These are phyloP conservation scores for Eupithecia insigniata DNA, from an alignment of 2,888 invertebrate species.

Conservation along the genomic window DNA sequence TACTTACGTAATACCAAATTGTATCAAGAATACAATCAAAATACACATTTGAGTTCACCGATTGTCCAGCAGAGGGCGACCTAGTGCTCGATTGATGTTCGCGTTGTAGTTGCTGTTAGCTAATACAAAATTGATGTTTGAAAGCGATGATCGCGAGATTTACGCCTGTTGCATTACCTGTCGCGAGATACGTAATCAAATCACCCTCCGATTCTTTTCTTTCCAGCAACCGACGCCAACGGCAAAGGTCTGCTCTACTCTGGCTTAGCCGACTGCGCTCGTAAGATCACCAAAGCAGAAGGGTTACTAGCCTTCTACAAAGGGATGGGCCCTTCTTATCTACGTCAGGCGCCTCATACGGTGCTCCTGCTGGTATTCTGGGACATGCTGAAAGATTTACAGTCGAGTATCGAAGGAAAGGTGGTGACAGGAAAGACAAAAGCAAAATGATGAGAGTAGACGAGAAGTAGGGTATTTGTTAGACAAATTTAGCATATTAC, in stretches of 20 bases:
- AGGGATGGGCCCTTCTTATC: slow-evolving; percentile 94
- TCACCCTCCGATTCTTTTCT: too few relatives aligned
- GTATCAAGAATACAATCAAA: too few relatives aligned
- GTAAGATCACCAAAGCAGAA: slow-evolving; percentile 90
- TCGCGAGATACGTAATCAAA: too few relatives aligned
- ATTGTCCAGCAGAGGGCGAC: too few relatives aligned
- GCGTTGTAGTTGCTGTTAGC: too few relatives aligned
- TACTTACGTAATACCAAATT: too few relatives aligned
- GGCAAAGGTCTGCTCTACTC: slow-evolving; percentile 88
- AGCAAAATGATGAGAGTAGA: not conserved
- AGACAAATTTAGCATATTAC: not conserved
- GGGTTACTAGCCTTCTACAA: slow-evolving; percentile 94
- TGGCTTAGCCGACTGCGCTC: slow-evolving; percentile 89
- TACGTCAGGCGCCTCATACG: slow-evolving; percentile 96
- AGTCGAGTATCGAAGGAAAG: slow-evolving; percentile 56
- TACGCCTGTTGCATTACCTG: too few relatives aligned
- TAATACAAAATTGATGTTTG: too few relatives aligned
- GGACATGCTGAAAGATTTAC: slow-evolving; percentile 87
- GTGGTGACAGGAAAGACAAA: slow-evolving; percentile 1
- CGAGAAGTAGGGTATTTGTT: not conserved
- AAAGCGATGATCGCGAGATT: too few relatives aligned
- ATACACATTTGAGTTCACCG: too few relatives aligned
- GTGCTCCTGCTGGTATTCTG: slow-evolving; percentile 94
- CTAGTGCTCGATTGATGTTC: too few relatives aligned
- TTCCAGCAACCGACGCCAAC: slow-evolving; percentile 85